Evolutionary conservation across 2,113 vertebrate species (phyloP), one percentile per base, ranked within the genome.

Genomic region (Gymnarchus niloticus): DNA sequence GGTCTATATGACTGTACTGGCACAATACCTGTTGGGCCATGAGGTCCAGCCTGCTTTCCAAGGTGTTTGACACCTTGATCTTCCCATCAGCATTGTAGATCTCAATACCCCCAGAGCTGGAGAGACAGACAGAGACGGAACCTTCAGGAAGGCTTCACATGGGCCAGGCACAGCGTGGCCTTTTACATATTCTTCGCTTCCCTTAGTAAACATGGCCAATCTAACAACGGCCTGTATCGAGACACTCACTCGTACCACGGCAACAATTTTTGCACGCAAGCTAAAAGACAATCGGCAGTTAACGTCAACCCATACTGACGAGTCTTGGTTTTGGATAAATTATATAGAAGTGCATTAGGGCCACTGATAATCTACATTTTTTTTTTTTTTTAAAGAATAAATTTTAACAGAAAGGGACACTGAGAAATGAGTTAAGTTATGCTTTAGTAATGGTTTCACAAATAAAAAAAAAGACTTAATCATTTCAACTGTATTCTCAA

Each of bases 51-150:
- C 97, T 93, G 92, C 95, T 98, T 90, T 99, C 97, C 86, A 98
- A 89, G 19, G 97, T 98, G 90, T 99, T 99, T 84, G 95, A 95
- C 77, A 97, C 97, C 86, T 97, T 98, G 89, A 99, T 98, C 93
- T 97, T 99, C 49, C 95, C 94, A 86, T 97, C 96, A n/a, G 93
- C 93, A 2, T 95, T 98, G 69, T 95, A 98, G 52, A 97, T 88
- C 88, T 99, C 97, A 59, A 98, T 91, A 84, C 97, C 97, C 84
- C 97, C 97, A 81, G 96, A 93, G 90, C 97, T 98, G 88, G 56
- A 87, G 83, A 89, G 23, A 7, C 87, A 25, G 85, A 82, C 88
- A 19, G 87, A 19, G 85, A 78, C 88, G 10, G 84, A 28, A 44
- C 65, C 19, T 84, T 76, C 19, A 51, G 61, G 9, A 54, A 10